Base-by-base conservation (phyloP, 2,888 invertebrate genomes). In the Helicoverpa assulta region DNA sequence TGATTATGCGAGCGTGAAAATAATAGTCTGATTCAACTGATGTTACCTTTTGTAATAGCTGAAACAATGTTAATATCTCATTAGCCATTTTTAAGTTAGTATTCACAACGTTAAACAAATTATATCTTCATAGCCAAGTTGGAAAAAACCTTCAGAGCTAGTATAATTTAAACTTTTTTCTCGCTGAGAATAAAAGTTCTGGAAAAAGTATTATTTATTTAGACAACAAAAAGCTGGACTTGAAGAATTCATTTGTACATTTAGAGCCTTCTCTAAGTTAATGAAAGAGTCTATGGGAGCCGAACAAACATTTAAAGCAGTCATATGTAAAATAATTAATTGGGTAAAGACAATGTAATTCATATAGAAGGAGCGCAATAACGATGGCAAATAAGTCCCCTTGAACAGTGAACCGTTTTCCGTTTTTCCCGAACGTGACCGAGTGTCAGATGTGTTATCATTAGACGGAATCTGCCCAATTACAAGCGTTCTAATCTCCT, bases 401-500 rank as follows among this genome's bases (percentile, higher is more conserved):
- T 80, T 69, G 76, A 76, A 69, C 76, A 69, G 69, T 79, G 70
- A 80, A 72, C 75, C 67, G 77, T 64, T 81, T 70, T 78, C 76
- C 82, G 73, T 84, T 84, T 82, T 72, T 78, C 74, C 70, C 55
- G 76, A 70, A 83, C 85, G 83, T 83, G 83, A 81, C 84, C 76
- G 67, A 84, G 81, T 84, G 79, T 76, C 76, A 73, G 81, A 81
- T 79, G 76, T 78, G 61, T 75, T 82, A 83, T 83, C 83, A 51
- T 65, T 60, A 75, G 67, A 67, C 72, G 33, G 65, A 73, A 84
- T 84, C 85, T 82, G 78, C 75, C 84, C 83, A 83, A 83, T 83
- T 81, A 84, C 79, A 83, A 70, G 81, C 79, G 70, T 72, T 66
- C 74, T 78, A 83, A 83, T 84, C 81, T 80, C 72, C 67, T 75